Percentiles rank a stretch among this genome's conserved stretches.
Evolutionary conservation across 2,113 vertebrate species (phyloP).

Genomic region (Indicator maculatus): DNA sequence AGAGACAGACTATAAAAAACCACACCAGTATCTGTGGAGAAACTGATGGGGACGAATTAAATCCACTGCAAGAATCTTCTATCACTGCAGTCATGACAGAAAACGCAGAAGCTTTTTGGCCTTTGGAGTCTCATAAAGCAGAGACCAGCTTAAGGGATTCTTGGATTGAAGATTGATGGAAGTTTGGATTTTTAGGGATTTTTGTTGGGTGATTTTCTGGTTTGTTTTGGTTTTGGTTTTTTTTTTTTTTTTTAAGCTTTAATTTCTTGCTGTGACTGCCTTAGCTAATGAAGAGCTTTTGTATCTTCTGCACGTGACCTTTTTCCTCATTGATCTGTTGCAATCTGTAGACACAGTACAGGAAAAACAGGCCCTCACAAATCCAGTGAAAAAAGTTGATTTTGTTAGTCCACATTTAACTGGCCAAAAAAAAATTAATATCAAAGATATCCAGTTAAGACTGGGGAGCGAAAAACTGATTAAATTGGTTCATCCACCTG

Average conservation of each 20-base stretch:
- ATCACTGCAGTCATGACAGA: background rate
- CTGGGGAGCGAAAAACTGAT: background rate
- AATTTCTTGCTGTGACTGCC: background rate
- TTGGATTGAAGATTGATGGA: background rate
- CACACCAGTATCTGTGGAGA: background rate
- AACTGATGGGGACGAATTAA: background rate
- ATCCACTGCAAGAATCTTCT: background rate
- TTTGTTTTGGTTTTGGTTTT: background rate
- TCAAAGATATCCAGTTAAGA: background rate
- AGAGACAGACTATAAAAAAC: background rate
- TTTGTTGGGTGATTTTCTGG: background rate
- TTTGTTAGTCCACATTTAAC: background rate
- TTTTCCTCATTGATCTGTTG: background rate
- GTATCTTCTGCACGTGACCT: background rate
- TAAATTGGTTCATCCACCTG: background rate
- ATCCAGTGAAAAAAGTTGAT: background rate
- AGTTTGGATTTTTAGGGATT: background rate
- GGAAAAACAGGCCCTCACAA: background rate
- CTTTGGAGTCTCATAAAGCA: background rate
- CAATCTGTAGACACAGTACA: background rate
- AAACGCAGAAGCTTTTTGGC: background rate
- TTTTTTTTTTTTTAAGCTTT: background rate
- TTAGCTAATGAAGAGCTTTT: background rate
- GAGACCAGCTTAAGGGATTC: background rate
- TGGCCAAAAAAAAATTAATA: background rate